Evolutionary conservation across 2,113 vertebrate genomes (phyloP), one percentile per base, ranked within the genome.

Genomic region (Otus sunia): DNA sequence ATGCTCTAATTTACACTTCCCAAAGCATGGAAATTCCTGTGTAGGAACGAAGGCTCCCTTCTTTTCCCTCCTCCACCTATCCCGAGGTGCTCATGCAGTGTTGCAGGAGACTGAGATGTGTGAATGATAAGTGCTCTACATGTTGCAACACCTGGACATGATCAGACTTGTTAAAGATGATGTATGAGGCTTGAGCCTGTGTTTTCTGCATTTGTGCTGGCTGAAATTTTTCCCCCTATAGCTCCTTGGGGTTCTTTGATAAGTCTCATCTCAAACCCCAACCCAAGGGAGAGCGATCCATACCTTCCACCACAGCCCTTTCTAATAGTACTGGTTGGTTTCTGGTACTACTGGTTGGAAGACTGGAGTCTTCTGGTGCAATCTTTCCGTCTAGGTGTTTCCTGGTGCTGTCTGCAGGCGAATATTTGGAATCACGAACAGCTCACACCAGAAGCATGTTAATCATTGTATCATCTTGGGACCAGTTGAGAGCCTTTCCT

Each of bases 1-100:
- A 95, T 93, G 80, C 88, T 96, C 60, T 96, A 86, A 95, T 96
- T 96, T 96, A 96, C 88, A 95, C 94, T 97, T 97, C 96, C 96
- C 90, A 95, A 80, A 96, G 95, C 94, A 88, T 90, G 90, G 94
- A 93, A 95, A 90, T 90, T 77, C 88, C 86, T 83, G 52, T 92
- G 73, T 77, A 86, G 83, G 89, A 94, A 78, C 67, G 91, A 90
- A 83, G 58, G 66, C 88, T 95, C 87, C 50, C 66, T 94, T 87
- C 77, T 96, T 79, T 86, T 91, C 90, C 85, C 82, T 95, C 94
- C 94, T 95, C 77, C 94, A 67, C 82, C 81, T 92, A 64, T 94
- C 83, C 94, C 0, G 56, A 86, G 92, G 88, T 93, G 72, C 82
- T 90, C 2, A 2, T 77, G 90, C 86, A 69, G 72, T 55, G 34